Evolutionary conservation across 2,888 invertebrate species (phyloP), one percentile per base, ranked within the genome.

Genomic region (Aphodius granarius): DNA sequence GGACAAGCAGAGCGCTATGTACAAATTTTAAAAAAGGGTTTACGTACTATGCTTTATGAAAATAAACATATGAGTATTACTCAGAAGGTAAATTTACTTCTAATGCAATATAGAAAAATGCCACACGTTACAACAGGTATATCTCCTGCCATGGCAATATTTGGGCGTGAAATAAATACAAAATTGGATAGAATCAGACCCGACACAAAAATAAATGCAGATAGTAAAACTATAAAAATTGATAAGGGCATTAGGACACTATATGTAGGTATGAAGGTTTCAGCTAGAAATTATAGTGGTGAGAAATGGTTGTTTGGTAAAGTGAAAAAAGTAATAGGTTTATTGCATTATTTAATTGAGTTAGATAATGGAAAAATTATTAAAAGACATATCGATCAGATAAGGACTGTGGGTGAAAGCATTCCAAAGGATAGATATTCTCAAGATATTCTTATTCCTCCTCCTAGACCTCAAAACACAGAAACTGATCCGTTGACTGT

Each of bases 1-100:
- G 79, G 79, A 13, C 75, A 78, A 73, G 79, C 77, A 1, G 78
- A 81, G 68, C 65, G 80, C 9, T 81, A 77, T 63, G 75, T 81
- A n/a, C 78, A 79, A 76, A 78, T 78, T 0, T 6, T 79, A 16
- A 79, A 80, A 66, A 75, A 64, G 19, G 73, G 75, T 17, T 66
- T 79, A 43, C 20, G 75, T 64, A 23, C 65, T 23, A 43, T 66
- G 63, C 9, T 72, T 43, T 43, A 20, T n/a, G 74, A 76, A 63
- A n/a, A 63, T 21, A n/a, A n/a, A n/a, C n/a, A n/a, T n/a, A 66
- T 23, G 15, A 73, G 73, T 64, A 9, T 75, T 15, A 72, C 75
- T 21, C n/a, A 71, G 13, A 76, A 73, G 66, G 62, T 78, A 43
- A 21, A 43, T 20, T n/a, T 66, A 62, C 74, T 78, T n/a, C 21